Conservation (phyloP, 2,888 invertebrate species). For the Falcaria lacertinaria region DNA sequence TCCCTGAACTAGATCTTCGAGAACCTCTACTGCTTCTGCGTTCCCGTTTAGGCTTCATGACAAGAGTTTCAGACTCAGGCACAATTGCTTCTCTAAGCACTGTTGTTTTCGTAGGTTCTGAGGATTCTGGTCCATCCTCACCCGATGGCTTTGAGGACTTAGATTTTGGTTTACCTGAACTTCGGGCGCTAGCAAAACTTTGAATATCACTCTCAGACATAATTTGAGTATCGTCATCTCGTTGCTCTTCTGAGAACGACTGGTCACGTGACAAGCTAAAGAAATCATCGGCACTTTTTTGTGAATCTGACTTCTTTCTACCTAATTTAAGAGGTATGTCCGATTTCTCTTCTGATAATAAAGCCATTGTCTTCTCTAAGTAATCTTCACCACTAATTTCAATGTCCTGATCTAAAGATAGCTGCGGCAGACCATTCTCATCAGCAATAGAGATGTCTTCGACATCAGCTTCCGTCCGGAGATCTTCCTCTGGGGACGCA, state of each 20-base stretch:
- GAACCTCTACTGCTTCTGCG: constrained; percentile 67
- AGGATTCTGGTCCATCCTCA: constrained; percentile 53
- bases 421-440: constrained; percentile 75
- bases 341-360: constrained; percentile 73
- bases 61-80: constrained; percentile 22
- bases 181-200: constrained; percentile 83
- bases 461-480: constrained; percentile 91
- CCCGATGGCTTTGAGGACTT: constrained; percentile 50
- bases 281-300: constrained; percentile 81
- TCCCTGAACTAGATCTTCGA: constrained; percentile 62
- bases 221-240: constrained; percentile 80
- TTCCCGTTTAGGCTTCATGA: constrained; percentile 43
- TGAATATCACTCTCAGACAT: constrained; percentile 81
- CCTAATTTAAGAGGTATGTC: constrained; percentile 79
- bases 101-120: constrained; percentile 48
- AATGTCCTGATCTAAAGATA: constrained; percentile 75
- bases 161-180: constrained; percentile 70
- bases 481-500: constrained; percentile 87
- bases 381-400: constrained; percentile 78
- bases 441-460: constrained; percentile 92
- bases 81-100: constrained; percentile 48
- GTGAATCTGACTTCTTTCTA: constrained; percentile 83
- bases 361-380: constrained; percentile 68
- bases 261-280: constrained; percentile 82
- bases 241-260: constrained; percentile 80